phyloP scores from a whole-genome alignment of 2,888 invertebrate genomes.

The Andrena trimmerana region DNA sequence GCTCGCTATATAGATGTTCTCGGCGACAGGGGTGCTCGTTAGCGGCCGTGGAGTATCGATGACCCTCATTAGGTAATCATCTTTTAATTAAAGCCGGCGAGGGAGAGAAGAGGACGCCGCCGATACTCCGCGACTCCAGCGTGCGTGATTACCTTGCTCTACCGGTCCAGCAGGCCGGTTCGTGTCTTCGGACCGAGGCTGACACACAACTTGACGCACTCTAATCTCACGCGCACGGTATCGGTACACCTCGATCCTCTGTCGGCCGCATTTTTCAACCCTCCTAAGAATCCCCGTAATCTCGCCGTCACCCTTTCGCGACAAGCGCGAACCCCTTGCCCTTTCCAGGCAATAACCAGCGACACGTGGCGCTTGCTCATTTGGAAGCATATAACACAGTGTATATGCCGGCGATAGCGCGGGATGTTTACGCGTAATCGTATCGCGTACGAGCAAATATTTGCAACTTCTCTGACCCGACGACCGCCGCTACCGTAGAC shows the following conservation, averaged over 20 bases:
- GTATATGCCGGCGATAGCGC: not conserved
- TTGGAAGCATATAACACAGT: not conserved
- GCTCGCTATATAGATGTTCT: constrained; percentile 46
- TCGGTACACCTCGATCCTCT: constrained; percentile 24
- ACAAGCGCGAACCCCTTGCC: constrained; percentile 6
- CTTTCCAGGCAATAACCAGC: constrained; percentile 24
- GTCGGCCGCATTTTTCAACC: constrained; percentile 20
- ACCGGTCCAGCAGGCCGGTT: constrained; percentile 65
- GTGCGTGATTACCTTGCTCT: constrained; percentile 69
- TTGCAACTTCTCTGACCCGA: constrained; percentile 13
- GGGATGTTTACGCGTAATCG: constrained; percentile 15
- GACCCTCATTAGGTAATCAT: constrained; percentile 79
- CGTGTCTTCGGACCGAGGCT: constrained; percentile 39
- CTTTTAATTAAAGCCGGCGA: constrained; percentile 74
- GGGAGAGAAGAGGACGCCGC: constrained; percentile 54
- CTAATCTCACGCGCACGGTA: constrained; percentile 32
- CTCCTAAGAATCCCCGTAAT: not conserved
- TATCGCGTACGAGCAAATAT: constrained; percentile 35
- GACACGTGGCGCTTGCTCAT: constrained; percentile 9
- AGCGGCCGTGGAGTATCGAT: constrained; percentile 66
- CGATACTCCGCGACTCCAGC: constrained; percentile 53
- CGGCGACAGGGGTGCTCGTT: constrained; percentile 62
- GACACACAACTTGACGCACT: constrained; percentile 52
- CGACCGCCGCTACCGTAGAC: constrained; percentile 3
- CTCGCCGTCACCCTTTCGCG: constrained; percentile 14